Percentiles rank a stretch among this genome's conserved stretches.
Conservation (phyloP, 1,140 invertebrate species). For the Telenomus remus region DNA sequence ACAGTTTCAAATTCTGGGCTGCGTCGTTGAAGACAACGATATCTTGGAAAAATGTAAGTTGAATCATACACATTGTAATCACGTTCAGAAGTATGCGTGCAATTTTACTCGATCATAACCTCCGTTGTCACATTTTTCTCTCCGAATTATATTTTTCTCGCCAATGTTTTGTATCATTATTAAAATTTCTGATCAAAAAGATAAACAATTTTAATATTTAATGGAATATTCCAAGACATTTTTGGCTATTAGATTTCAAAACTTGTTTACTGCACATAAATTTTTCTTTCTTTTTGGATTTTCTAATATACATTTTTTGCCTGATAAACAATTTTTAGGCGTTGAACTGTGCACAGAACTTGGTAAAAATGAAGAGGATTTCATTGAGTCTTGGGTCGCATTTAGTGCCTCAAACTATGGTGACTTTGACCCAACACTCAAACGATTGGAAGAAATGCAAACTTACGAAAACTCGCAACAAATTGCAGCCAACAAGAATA, state of each 20-base stretch:
- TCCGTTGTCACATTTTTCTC: too few relatives aligned
- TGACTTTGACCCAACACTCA: slow-evolving; percentile 64
- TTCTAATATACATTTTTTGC: neutral
- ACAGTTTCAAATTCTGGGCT: slow-evolving; percentile 62
- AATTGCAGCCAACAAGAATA: slow-evolving; percentile 19
- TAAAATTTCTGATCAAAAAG: too few relatives aligned
- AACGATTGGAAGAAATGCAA: slow-evolving; percentile 65
- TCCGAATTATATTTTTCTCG: too few relatives aligned
- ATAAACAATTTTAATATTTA: too few relatives aligned
- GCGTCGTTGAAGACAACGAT: slow-evolving; percentile 49
- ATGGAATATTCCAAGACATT: too few relatives aligned
- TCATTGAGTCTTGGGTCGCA: slow-evolving; percentile 71
- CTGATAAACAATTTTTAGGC: slow-evolving; percentile 59
- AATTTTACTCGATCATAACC: slow-evolving; percentile 1
- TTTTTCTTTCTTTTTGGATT: neutral
- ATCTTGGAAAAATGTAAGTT: slow-evolving; percentile 68
- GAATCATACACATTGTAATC: neutral
- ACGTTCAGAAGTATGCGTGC: neutral
- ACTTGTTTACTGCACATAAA: neutral
- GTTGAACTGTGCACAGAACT: slow-evolving; percentile 66
- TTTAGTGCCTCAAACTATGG: slow-evolving; percentile 61
- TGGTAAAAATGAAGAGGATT: slow-evolving; percentile 64
- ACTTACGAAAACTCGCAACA: slow-evolving; percentile 22
- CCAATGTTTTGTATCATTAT: too few relatives aligned
- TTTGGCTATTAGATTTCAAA: neutral